Evolutionary conservation across 2,113 vertebrate genomes (phyloP), one percentile per base, ranked within the genome.

Genomic region (Daboia siamensis): DNA sequence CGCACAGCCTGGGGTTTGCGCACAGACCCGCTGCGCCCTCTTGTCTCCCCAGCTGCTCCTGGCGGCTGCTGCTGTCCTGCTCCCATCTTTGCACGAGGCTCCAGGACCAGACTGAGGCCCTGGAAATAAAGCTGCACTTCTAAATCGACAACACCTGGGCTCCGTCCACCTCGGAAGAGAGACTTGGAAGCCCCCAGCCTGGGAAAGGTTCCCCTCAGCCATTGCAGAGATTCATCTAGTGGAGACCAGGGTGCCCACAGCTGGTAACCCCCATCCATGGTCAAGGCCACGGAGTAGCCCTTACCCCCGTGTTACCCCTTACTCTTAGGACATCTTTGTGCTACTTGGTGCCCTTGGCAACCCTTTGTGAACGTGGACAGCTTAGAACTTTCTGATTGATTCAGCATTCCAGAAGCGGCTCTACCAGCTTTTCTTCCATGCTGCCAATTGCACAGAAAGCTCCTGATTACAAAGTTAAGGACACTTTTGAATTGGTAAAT

Each of bases 221-320:
- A 97, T 92, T 97, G 96, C 92, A 96, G 96, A 86, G 96, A 96
- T 87, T 97, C 96, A 4, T 97, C 96, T 90, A 97, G 95, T 23
- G 96, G 95, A 54, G 96, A 96, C 96, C 96, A 96, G 91, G 97
- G 95, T 90, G 95, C 96, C 97, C 97, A 97, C 84, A 97, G 97
- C 94, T 97, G 97, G 92, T 97, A 97, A 87, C 95, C 93, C 1
- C 20, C 87, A 48, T 86, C 89, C 94, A 93, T 93, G 26, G 90
- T 91, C 64, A 90, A 88, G 90, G 92, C 94, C 93, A 93, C 89
- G 90, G 94, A 90, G 91, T 91, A 89, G 92, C 94, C 56, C 21
- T 11, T 10, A 87, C 57, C 74, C 69, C 33, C 7, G 57, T 91
- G n/a, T 54, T 93, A 93, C 92, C 90, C 57, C 69, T 94, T 93